Evolutionary conservation across 2,113 vertebrate species (phyloP), one percentile per base, ranked within the genome.

Genomic region (Eulacestoma nigropectus): DNA sequence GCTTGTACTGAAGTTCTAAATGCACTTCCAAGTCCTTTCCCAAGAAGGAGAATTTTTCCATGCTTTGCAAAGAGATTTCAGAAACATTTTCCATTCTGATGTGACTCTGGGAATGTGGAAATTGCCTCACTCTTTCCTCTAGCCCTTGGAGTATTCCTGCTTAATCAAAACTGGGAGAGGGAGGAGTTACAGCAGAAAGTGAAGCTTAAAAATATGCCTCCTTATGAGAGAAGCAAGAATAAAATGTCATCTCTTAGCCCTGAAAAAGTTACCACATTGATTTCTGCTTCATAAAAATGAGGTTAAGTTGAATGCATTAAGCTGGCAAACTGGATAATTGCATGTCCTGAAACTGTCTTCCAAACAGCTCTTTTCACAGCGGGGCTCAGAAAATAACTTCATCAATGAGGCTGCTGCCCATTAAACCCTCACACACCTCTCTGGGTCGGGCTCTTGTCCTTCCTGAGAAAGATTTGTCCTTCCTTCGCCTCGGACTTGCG

Each of bases 251-350:
- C 84, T 84, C 73, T 47, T 15, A 35, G 80, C 78, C 80, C 59
- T 56, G 75, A 78, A 90, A 90, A 95, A 94, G 91, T 96, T 90
- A 47, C 83, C 81, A 76, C 86, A 91, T 91, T 77, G 95, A 96
- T 96, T 96, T 87, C 89, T 92, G 90, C 84, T 93, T 95, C 64
- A 73, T 79, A 77, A 90, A 95, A 95, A 96, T 74, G 91, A 95
- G 95, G 94, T 95, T 96, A 97, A 95, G 95, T 95, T 92, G 96
- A 96, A 97, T 92, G 90, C 94, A 96, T 97, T 97, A 96, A 93
- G 90, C 95, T 95, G 95, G 95, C 94, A 97, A 97, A 97, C 95
- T 78, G 88, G 95, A 91, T 96, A 96, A 97, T 96, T 95, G 89
- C 78, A 77, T 94, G 95, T 96, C 95, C 95, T 87, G 89, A 95